Evolutionary conservation across 2,113 vertebrate species (phyloP), one percentile per base, ranked within the genome.

Genomic region (Corythoichthys haematopterus): DNA sequence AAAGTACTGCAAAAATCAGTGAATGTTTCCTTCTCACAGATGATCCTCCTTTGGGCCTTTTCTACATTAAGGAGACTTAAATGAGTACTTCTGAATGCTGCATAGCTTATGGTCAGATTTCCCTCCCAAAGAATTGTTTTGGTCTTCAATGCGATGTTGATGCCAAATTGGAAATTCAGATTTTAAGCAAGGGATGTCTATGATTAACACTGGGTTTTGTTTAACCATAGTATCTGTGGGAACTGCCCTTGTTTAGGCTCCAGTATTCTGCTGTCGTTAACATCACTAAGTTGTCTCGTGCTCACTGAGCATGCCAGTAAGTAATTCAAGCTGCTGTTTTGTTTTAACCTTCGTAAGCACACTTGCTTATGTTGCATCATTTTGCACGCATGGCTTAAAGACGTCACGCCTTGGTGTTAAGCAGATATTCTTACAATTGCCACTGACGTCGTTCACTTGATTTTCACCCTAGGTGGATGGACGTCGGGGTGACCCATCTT

Each of bases 401-500:
- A 46, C 45, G 11, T 45, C 43, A 14, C 38, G 33, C 20, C 11
- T 20, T 15, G 0, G n/a, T 35, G 40, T 2, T n/a, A 62, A 71
- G 14, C 10, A 56, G 12, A 43, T 61, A 38, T n/a, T 14, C 4
- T 10, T 13, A n/a, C n/a, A 45, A 45, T 46, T 14, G 11, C 46
- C 16, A 62, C 59, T 20, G n/a, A 36, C 5, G 40, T 33, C 4
- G n/a, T 4, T 16, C 6, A 33, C n/a, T 28, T 66, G 4, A 1
- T 71, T 64, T 72, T 36, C 73, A n/a, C 13, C 61, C 63, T 84
- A 98, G 96, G 66, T 98, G 96, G 95, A 82, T 98, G 63, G 96
- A 98, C 33, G 92, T 98, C 2, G 94, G 95, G 14, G 88, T 95
- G n/a, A 86, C 91, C 3, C 93, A 93, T 74, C 86, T 97, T 53